Evolutionary conservation across 2,888 invertebrate genomes (phyloP), one percentile per base, ranked within the genome.

Genomic region (Mallateleia sp.): DNA sequence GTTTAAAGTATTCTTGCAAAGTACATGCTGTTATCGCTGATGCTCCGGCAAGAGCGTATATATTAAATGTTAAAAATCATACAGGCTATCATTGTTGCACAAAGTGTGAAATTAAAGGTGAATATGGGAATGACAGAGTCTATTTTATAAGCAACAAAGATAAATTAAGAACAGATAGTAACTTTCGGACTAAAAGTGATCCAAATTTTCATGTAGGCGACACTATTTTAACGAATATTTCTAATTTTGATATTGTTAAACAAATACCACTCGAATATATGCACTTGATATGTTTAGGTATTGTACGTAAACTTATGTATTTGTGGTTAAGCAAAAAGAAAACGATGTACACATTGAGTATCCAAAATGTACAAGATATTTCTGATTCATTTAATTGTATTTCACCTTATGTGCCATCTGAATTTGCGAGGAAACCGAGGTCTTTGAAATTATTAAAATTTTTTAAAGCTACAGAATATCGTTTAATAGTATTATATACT

Each of bases 61-160:
- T 90, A 24, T 47, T 82, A 14, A 86, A 85, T 69, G 83, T 88
- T 0, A 90, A 89, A 81, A 79, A 78, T 38, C 90, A 91, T 60
- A 83, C 75, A 11, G 89, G 87, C 15, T 91, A 91, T 64, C 54
- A 34, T 34, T 78, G 86, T 56, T 89, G 89, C 74, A 79, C 88
- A 50, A 89, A 88, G 66, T 91, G 89, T 78, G 24, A 56, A 42
- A 38, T 75, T 52, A 80, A 89, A 52, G 91, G 89, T 20, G 74
- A 69, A 28, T 87, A 75, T 54, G 42, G 67, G 4, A 66, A 83
- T 24, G 64, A 56, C 38, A 71, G 81, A 11, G 67, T 89, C 2
- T 89, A 66, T 85, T 89, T 90, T 83, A 64, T 72, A 8, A 0
- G 82, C 28, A 79, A 75, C 8, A 78, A 79, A 38, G 58, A 58